A percentile compares a stretch with the other conserved stretches of the same genome.
Evolutionary conservation across 2,797 vertebrate genomes (phyloP).

Genomic region (Syngnathus rostellatus): DNA sequence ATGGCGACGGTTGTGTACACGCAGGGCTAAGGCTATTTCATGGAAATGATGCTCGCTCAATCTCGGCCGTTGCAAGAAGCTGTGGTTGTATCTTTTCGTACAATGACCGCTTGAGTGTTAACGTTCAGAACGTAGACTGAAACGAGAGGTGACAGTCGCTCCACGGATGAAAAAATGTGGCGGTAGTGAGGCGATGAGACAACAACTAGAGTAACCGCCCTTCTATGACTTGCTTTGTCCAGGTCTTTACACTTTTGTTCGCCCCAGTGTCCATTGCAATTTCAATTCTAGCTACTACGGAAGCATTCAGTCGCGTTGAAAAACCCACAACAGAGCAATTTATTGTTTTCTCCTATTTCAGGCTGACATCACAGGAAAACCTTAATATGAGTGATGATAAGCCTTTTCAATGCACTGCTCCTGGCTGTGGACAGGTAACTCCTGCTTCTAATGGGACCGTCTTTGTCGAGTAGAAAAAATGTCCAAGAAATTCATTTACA

Average conservation of each 20-base stretch:
- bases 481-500: neutral
- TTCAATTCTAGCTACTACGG: neutral
- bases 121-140: neutral
- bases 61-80: neutral
- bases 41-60: slow-evolving; percentile 29
- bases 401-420: slow-evolving; percentile 99
- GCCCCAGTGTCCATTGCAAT: too few relatives aligned
- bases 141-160: neutral
- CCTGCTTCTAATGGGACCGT: neutral
- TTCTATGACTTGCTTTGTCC: slow-evolving; percentile 49
- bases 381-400: slow-evolving; percentile 99
- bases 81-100: neutral
- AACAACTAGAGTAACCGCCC: slow-evolving; percentile 57
- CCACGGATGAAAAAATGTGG: neutral
- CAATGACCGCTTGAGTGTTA: neutral
- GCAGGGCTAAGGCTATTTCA: slow-evolving; percentile 40
- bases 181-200: slow-evolving; percentile 15
- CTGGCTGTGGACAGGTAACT: slow-evolving; percentile 97
- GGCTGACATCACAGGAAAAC: slow-evolving; percentile 78
- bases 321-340: neutral
- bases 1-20: slow-evolving; percentile 66
- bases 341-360: slow-evolving; percentile 46
- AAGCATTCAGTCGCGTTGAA: neutral
- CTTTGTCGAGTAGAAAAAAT: neutral
- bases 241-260: neutral